Evolutionary conservation across 2,888 invertebrate species (phyloP), one percentile per base, ranked within the genome.

Genomic region (Augiades crinisus): DNA sequence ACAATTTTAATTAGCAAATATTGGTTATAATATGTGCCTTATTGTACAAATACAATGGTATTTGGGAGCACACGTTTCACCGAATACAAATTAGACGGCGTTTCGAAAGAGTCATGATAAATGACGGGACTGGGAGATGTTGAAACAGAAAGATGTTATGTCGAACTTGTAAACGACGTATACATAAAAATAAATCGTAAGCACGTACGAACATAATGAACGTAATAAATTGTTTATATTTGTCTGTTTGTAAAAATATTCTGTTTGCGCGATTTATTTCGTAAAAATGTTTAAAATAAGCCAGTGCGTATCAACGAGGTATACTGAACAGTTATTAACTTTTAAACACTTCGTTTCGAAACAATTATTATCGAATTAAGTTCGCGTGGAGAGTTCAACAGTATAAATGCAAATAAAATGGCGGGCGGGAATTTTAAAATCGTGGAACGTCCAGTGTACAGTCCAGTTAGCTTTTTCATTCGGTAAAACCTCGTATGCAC

Each of bases 1-100:
- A 73, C 65, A 70, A 68, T 72, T 75, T 77, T 78, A 78, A 80
- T 77, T 75, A 75, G 64, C 71, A 71, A 78, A 80, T 73, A 75
- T 73, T 66, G 64, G 55, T 62, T 55, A 21, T 19, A 30, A 12
- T 30, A 30, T 40, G 22, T 13, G 4, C 8, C 12, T n/a, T 41
- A 38, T 6, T 13, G 12, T 24, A 34, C 12, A 24, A 43, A 43
- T 34, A 41, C 33, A 43, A 7, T 36, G 34, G 36, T 6, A 27
- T 33, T 43, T 22, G 17, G 31, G 13, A 43, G 16, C 41, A 17
- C 10, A 36, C 10, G 10, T 17, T 33, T 10, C n/a, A n/a, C 21
- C 33, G 6, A 21, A 44, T 33, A 44, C 22, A 31, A 22, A 13
- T 44, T 44, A 19, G 16, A 30, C 10, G 30, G 27, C 8, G 30